A percentile compares a stretch with the other conserved stretches of the same genome.
Evolutionary conservation across 2,113 vertebrate genomes (phyloP).

Genomic region (Brachionichthys hirsutus): DNA sequence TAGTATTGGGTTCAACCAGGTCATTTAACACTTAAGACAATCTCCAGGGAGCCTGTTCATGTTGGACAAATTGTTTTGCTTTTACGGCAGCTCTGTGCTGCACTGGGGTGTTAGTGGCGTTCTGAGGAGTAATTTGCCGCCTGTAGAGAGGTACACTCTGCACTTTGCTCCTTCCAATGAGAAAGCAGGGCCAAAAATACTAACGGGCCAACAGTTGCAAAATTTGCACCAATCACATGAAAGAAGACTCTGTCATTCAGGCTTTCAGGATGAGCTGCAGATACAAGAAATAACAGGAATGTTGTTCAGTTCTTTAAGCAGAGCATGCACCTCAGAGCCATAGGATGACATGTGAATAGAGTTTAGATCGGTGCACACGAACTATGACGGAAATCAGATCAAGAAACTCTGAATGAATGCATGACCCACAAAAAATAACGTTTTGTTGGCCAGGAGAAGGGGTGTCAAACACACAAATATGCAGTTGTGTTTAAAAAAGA

Average conservation of each 20-base stretch:
- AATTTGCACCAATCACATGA: slow-evolving; percentile 66
- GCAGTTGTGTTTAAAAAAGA: no score
- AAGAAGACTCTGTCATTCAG: slow-evolving; percentile 46
- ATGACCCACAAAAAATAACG: slow-evolving; percentile 35
- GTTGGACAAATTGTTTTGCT: slow-evolving; percentile 78
- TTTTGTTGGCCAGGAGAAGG: slow-evolving; percentile 26
- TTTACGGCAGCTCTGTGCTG: slow-evolving; percentile 59
- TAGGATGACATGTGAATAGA: slow-evolving; percentile 35
- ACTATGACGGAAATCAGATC: slow-evolving; percentile 32
- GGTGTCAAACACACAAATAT: no score
- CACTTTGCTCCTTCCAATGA: slow-evolving; percentile 54
- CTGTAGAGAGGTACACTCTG: slow-evolving; percentile 61
- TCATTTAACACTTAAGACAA: slow-evolving; percentile 78
- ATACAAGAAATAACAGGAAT: slow-evolving; percentile 52
- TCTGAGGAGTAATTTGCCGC: slow-evolving; percentile 74
- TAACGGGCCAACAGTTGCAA: slow-evolving; percentile 55
- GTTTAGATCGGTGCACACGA: slow-evolving; percentile 34
- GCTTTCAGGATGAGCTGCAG: slow-evolving; percentile 36
- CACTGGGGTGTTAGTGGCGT: slow-evolving; percentile 55
- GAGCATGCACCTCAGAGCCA: slow-evolving; percentile 22
- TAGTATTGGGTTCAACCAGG: slow-evolving; percentile 74
- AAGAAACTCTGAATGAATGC: slow-evolving; percentile 1
- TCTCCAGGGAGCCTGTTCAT: slow-evolving; percentile 72
- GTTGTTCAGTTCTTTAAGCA: slow-evolving; percentile 22
- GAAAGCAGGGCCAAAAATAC: slow-evolving; percentile 46